Evolutionary conservation across 2,888 invertebrate genomes (phyloP).

Genomic region (Hydrotaea diabolus): DNA sequence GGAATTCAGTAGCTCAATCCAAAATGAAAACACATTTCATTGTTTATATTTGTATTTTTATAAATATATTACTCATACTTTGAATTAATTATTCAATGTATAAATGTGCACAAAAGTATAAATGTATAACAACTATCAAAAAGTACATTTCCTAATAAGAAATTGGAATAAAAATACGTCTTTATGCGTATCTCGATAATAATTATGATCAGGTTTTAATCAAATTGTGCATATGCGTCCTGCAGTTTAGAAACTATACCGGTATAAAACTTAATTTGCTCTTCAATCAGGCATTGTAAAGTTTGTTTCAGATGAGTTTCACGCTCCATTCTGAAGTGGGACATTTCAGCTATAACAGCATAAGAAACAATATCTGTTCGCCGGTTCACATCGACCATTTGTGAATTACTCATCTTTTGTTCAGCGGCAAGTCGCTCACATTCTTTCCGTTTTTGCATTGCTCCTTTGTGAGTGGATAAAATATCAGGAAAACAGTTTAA

Average conservation of each 20-base stretch:
- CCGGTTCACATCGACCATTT: conserved; percentile 89
- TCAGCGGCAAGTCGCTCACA: conserved; percentile 90
- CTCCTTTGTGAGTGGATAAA: conserved; percentile 92
- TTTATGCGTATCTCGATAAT: conserved; percentile 11
- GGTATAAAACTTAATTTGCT: conserved; percentile 96
- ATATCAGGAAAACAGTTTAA: conserved; percentile 95
- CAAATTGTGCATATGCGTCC: conserved; percentile 82
- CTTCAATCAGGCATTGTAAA: conserved; percentile 91
- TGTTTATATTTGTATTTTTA: too few relatives aligned
- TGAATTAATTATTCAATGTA: neutral
- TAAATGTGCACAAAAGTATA: neutral
- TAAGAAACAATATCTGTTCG: conserved; percentile 96
- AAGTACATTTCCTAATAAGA: conserved; percentile 2
- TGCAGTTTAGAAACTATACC: conserved; percentile 89
- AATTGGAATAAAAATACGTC: conserved; percentile 33
- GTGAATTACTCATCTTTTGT: conserved; percentile 90
- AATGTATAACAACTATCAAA: neutral
- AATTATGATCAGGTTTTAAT: conserved; percentile 68
- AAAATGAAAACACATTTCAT: too few relatives aligned
- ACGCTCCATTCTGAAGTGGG: conserved; percentile 94
- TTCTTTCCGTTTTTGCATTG: conserved; percentile 93
- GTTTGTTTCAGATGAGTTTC: conserved; percentile 92
- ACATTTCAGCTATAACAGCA: conserved; percentile 95
- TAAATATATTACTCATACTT: neutral
- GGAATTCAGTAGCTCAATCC: too few relatives aligned